phyloP scores from a whole-genome alignment of 2,113 vertebrate genomes.

The Syngnathus floridae region DNA sequence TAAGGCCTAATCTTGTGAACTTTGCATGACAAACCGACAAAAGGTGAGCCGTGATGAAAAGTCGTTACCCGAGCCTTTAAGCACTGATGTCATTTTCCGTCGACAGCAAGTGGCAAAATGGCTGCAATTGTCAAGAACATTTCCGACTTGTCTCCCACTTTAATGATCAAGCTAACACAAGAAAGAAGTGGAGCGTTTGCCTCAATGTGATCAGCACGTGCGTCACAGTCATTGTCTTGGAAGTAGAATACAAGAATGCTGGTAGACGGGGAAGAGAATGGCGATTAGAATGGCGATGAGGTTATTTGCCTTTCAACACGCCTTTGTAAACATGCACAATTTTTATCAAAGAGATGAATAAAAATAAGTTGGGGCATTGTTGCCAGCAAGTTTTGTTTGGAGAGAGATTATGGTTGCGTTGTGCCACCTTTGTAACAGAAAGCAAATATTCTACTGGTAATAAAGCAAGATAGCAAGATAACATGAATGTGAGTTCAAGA shows the following conservation, averaged over 20 bases:
- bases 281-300: neutral
- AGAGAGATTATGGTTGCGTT: neutral
- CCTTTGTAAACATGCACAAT: no score
- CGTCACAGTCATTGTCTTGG: neutral
- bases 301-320: no score
- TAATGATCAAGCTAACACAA: neutral
- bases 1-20: no score
- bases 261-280: neutral
- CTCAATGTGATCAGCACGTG: neutral
- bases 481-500: slow-evolving; percentile 4
- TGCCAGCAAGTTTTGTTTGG: neutral
- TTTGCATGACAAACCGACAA: no score
- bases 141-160: no score
- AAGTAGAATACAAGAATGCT: neutral
- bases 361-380: neutral
- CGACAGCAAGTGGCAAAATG: no score
- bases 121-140: no score
- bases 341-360: no score
- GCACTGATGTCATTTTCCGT: no score
- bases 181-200: neutral
- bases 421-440: neutral
- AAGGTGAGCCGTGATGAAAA: no score
- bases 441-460: neutral
- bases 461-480: neutral
- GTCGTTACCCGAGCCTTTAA: no score